phyloP scores from a whole-genome alignment of 2,113 vertebrate species.

The Campylomormyrus numenius region DNA sequence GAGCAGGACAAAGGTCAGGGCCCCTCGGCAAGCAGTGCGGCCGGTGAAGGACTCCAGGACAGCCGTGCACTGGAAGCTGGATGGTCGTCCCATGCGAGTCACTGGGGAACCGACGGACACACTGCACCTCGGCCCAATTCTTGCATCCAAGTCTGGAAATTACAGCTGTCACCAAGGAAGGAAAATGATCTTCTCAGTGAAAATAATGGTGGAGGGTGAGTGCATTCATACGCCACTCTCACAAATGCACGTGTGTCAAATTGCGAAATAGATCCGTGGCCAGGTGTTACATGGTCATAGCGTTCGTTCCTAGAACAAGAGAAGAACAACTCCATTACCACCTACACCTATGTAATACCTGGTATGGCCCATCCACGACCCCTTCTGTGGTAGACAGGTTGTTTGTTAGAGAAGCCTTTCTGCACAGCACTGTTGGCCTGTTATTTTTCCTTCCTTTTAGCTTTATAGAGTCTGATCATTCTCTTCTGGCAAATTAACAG shows the following conservation, averaged over 20 bases:
- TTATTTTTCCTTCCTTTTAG: neutral
- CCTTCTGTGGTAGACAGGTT: neutral
- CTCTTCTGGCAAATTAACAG: neutral
- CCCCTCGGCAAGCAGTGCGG: conserved; percentile 4
- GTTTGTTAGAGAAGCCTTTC: neutral
- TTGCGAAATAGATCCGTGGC: neutral
- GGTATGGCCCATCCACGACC: neutral
- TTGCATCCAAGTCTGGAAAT: conserved; percentile 43
- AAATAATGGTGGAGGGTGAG: conserved; percentile 52
- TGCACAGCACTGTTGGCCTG: neutral
- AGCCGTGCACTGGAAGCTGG: conserved; percentile 44
- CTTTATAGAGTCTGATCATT: neutral
- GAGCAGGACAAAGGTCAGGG: conserved; percentile 15
- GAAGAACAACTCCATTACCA: neutral
- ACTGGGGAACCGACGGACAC: conserved; percentile 20
- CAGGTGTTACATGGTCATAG: neutral
- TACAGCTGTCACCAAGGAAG: conserved; percentile 53
- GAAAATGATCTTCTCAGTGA: conserved; percentile 42
- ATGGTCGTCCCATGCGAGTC: conserved; percentile 24
- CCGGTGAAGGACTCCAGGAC: conserved; percentile 30
- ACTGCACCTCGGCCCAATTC: conserved; percentile 42
- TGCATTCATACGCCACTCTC: neutral
- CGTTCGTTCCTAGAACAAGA: neutral
- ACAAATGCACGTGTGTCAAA: neutral
- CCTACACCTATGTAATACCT: neutral